phyloP scores from a whole-genome alignment of 2,797 vertebrate genomes.

The Cuculus canorus region DNA sequence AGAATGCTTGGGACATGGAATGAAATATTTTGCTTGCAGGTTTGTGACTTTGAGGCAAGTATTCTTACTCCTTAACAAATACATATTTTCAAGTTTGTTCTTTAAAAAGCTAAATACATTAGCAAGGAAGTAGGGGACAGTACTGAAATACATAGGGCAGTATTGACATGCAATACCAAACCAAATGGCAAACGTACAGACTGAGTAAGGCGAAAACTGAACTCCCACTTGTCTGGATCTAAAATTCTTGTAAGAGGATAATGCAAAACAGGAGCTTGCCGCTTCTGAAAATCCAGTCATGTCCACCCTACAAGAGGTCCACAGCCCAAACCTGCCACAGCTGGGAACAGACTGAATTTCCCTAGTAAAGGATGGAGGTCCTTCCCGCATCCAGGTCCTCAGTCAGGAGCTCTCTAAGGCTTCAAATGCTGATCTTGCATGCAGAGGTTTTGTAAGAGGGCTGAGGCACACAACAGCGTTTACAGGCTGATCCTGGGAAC shows the following conservation, averaged over 20 bases:
- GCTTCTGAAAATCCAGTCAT: neutral
- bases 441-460: neutral
- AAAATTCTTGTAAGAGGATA: neutral
- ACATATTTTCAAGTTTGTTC: neutral
- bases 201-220: neutral
- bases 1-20: neutral
- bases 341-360: neutral
- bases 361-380: neutral
- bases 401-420: neutral
- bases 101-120: neutral
- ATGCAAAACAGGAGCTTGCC: neutral
- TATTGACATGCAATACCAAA: neutral
- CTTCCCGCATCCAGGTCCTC: rapidly evolving
- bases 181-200: neutral
- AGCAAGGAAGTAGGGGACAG: neutral
- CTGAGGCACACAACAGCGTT: neutral
- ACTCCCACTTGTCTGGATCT: neutral
- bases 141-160: neutral
- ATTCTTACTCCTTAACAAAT: neutral
- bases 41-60: neutral
- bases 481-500: neutral
- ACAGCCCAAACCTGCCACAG: neutral
- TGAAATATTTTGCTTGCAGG: neutral
- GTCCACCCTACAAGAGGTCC: too few relatives aligned
- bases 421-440: neutral